A percentile compares a stretch with the other conserved stretches of the same genome.
These are phyloP conservation scores for Gnathonemus longibarbis DNA, from an alignment of 2,113 vertebrate species.

Conservation along the genomic window DNA sequence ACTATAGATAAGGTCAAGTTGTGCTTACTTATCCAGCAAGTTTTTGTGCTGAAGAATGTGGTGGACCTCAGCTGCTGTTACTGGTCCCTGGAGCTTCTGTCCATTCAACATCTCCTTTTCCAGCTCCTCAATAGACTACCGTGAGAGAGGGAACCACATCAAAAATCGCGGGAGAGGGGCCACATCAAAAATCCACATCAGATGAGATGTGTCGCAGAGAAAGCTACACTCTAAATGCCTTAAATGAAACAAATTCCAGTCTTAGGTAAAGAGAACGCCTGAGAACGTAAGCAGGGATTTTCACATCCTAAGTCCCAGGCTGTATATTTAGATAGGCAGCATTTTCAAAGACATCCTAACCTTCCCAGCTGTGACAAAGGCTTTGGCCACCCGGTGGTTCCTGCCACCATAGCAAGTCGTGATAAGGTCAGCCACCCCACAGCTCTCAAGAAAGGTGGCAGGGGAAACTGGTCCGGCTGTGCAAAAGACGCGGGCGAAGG, in stretches of 20 bases:
- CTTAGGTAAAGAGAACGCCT: background rate
- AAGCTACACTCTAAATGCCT: background rate
- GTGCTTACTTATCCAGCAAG: conserved; percentile 74
- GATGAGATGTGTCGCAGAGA: background rate
- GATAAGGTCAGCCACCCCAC: conserved; percentile 89
- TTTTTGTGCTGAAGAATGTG: conserved; percentile 80
- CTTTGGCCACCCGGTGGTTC: conserved; percentile 87
- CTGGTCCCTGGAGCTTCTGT: conserved; percentile 95
- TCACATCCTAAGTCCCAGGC: background rate
- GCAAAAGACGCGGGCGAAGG: conserved; percentile 84
- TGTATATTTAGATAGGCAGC: background rate
- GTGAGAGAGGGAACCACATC: background rate
- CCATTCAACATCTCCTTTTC: conserved; percentile 95
- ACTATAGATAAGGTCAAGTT: background rate
- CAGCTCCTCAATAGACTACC: conserved; percentile 83
- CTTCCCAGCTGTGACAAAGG: conserved; percentile 82
- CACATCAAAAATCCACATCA: background rate
- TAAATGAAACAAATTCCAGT: background rate
- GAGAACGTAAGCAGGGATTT: background rate
- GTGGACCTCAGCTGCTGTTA: conserved; percentile 82
- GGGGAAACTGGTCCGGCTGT: conserved; percentile 64
- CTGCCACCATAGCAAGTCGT: conserved; percentile 89
- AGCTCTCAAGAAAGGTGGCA: conserved; percentile 91
- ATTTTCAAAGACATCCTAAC: conserved; percentile 47
- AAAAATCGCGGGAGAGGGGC: background rate